Evolutionary conservation across 2,113 vertebrate genomes (phyloP), one percentile per base, ranked within the genome.

Genomic region (Nanorana parkeri): DNA sequence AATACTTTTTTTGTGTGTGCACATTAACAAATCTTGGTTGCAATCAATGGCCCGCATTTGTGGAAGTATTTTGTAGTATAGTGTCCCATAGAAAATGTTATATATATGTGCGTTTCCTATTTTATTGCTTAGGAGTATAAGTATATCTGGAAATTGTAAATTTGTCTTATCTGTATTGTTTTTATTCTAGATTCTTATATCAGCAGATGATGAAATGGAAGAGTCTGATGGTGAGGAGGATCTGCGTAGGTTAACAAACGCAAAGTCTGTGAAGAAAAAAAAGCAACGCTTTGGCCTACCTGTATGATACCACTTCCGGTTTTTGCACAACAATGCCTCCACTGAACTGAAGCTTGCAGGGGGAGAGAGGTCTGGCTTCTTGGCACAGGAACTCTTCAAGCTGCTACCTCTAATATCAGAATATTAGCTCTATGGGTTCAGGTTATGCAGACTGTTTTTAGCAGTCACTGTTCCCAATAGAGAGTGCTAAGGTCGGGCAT

Each of bases 161-260:
- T 8, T 11, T 60, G n/a, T 21, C 58, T 13, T 60, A 11, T 5
- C 8, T n/a, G n/a, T n/a, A 58, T 32, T 55, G 17, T 28, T 24
- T 58, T 60, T 58, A 71, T 60, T 54, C 58, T 73, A 99, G 98
- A 96, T 99, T 88, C 95, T 99, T 73, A 98, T 99, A 90, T 98
- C 98, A 0, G 96, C 97, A 4, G 98, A 99, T 17, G 97, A 99
- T 3, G 98, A 99, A 89, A 96, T 99, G 98, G 97, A 99, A 51
- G 97, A 98, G 84, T 98, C 97, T 0, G 96, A 98, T 0, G 20
- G 80, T 0, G 98, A 99, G 67, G 98, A 99, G 51, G 97, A 98
- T 72, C 90, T 96, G 26, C 92, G 94, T 15, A 92, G 96, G 68
- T 91, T 99, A 87, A 93, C 94, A 7, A 96, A 93, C 78, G 77